A percentile compares a stretch with the other conserved stretches of the same genome.
These are phyloP conservation scores for Sterrhoptilus dennistouni DNA, from an alignment of 2,113 vertebrate species.

Conservation along the genomic window DNA sequence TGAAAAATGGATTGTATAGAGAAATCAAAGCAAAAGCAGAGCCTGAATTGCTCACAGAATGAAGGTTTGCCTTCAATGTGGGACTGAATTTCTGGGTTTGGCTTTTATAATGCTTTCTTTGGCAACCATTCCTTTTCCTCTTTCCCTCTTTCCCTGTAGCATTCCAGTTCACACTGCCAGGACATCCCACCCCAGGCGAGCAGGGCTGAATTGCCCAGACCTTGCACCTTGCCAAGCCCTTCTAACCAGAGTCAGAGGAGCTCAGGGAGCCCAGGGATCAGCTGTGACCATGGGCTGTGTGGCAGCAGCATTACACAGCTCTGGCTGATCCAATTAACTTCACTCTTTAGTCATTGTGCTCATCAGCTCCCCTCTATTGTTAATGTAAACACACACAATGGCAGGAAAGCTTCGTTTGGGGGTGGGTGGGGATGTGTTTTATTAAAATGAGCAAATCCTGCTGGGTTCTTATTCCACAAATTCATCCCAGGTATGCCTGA, in stretches of 20 bases:
- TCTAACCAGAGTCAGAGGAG: not conserved
- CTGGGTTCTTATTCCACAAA: not conserved
- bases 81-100: not conserved
- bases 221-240: not conserved
- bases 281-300: not conserved
- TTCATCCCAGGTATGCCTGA: rapidly evolving
- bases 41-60: not conserved
- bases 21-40: not conserved
- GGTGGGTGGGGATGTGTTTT: not conserved
- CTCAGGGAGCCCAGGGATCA: not conserved
- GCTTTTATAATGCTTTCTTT: not conserved
- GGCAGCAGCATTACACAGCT: not conserved
- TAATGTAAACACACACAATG: not conserved
- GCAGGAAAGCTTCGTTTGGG: not conserved
- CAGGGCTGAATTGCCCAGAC: not conserved
- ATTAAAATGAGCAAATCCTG: not conserved
- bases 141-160: not conserved
- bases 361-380: not conserved
- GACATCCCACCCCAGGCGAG: not conserved
- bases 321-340: not conserved
- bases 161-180: not conserved
- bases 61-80: not conserved
- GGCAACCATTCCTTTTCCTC: not conserved
- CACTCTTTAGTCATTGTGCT: not conserved
- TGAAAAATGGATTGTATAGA: not conserved